Evolutionary conservation across 2,888 invertebrate species (phyloP), one percentile per base, ranked within the genome.

Genomic region (Achlya flavicornis): DNA sequence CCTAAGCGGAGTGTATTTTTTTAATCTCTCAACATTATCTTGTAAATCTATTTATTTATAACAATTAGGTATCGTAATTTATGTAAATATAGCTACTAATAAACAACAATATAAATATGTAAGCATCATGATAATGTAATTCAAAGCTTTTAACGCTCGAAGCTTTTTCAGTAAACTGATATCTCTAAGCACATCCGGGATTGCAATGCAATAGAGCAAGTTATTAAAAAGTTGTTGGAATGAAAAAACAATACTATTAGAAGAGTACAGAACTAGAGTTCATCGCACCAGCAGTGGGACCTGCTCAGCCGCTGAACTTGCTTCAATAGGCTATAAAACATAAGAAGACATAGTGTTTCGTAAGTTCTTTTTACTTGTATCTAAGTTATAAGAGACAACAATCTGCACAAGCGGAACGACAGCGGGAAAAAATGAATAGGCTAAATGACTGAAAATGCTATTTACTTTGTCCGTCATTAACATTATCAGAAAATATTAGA

Each of bases 311-410:
- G 68, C 64, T 80, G 80, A 81, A 83, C 83, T 82, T 78, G 80
- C 77, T 79, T 84, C 81, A 83, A 85, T 90, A 80, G 81, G 78
- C 80, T 79, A 86, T 89, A 86, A 87, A 88, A 81, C 79, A 84
- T 83, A 79, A 78, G 79, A 84, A 81, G 74, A 75, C 71, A 67
- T 10, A 41, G 67, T 70, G 81, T 89, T 88, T 90, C 87, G 83
- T 88, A 88, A 88, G 77, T 78, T 73, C 73, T 80, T 72, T 38
- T 78, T 43, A 43, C 16, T 80, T 75, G 76, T 72, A 73, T 71
- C 67, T 66, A 65, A 67, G 61, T 64, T 4, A 66, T 43, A 61
- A 65, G 71, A 59, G 58, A 8, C 7, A 70, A 75, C 76, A 76
- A 41, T 63, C 6, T 46, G 46, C 46, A n/a, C 1, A 43, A 43